These are phyloP conservation scores for Andricus quercusramuli DNA, from an alignment of 2,888 invertebrate genomes.

Conservation along the genomic window DNA sequence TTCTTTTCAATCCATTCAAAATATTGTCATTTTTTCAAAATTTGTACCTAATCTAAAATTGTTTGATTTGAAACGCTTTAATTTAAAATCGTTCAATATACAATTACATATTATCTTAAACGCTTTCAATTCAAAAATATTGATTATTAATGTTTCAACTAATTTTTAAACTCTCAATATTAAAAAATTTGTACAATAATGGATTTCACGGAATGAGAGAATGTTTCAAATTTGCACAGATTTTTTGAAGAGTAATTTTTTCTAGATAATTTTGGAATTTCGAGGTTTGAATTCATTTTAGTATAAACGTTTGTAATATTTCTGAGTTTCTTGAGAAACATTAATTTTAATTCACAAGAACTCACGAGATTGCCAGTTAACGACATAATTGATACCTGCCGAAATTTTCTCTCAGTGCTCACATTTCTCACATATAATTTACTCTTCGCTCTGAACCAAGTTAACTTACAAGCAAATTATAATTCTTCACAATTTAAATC, in stretches of 20 bases:
- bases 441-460: background rate
- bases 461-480: background rate
- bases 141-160: no score
- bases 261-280: background rate
- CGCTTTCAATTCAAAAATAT: no score
- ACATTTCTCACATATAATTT: constrained; percentile 7
- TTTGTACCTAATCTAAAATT: no score
- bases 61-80: no score
- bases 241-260: no score
- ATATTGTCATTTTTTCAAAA: no score
- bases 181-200: no score
- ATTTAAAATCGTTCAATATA: no score
- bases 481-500: background rate
- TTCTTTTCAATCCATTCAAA: no score
- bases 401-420: constrained; percentile 4
- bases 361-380: background rate
- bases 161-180: no score
- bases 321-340: background rate
- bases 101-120: no score
- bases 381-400: background rate
- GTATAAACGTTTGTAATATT: background rate
- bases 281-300: background rate
- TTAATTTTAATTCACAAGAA: background rate
- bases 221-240: no score
- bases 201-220: background rate